Evolutionary conservation across 2,888 invertebrate species (phyloP), one percentile per base, ranked within the genome.

Genomic region (Drosophila tripunctata): DNA sequence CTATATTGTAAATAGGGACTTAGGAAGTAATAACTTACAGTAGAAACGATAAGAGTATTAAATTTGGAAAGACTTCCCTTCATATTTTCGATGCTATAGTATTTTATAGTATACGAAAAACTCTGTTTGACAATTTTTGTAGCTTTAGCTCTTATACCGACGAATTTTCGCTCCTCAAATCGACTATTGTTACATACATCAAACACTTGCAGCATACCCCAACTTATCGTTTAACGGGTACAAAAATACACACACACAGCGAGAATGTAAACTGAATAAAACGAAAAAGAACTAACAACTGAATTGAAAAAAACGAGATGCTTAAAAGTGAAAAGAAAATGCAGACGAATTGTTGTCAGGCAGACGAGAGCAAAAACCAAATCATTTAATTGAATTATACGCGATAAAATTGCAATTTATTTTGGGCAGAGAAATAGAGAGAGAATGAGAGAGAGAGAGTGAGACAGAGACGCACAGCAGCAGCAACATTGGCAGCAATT

Each of bases 381-480:
- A 80, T 77, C 75, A 69, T 81, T 79, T 75, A 75, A 81, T 79
- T 79, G 69, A 81, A 81, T 75, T 75, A 79, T 76, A 56, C 52
- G 77, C 77, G 74, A 80, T 86, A 75, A 83, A 83, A 80, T 67
- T 66, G 69, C 66, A 80, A 78, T 78, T 79, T 73, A 58, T 68
- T 75, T 78, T 67, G 51, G 55, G 62, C 48, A 44, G 12, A 35
- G 48, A 22, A 40, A 21, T n/a, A n/a, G n/a, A n/a, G n/a, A 30
- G 30, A 27, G 15, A 50, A 36, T n/a, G 52, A 17, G 3, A 48
- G 64, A 65, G 62, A 71, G 44, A 67, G 61, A 60, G 63, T 69
- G 52, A 65, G 51, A 61, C 65, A 36, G 17, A n/a, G n/a, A n/a
- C n/a, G n/a, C n/a, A n/a, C 41, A 22, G 27, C 27, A 27, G n/a